Percentiles rank a stretch among this genome's conserved stretches.
These are phyloP conservation scores for Epinotia ramella DNA, from an alignment of 2,888 invertebrate genomes.

Conservation along the genomic window DNA sequence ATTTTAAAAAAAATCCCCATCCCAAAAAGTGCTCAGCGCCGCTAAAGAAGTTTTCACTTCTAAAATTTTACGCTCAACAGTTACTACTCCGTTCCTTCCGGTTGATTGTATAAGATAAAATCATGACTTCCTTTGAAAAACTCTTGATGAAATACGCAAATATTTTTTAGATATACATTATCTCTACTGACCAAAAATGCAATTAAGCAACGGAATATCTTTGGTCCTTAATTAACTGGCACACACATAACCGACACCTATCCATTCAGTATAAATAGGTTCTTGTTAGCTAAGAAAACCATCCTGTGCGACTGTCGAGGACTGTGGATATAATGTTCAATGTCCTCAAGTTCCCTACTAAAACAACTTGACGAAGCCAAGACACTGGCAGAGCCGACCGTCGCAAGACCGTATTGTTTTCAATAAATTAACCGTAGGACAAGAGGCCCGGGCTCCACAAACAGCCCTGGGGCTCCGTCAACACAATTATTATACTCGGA, in stretches of 20 bases:
- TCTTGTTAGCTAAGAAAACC: not conserved
- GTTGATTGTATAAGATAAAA: no score
- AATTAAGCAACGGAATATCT: not conserved
- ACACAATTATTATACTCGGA: slow-evolving; percentile 85
- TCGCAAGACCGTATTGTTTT: slow-evolving; percentile 71
- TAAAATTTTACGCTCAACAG: no score
- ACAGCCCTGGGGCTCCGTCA: slow-evolving; percentile 79
- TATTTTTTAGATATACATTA: no score
- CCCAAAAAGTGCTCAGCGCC: no score
- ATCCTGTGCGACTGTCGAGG: not conserved
- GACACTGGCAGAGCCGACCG: slow-evolving; percentile 49
- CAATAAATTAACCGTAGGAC: slow-evolving; percentile 82
- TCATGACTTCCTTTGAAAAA: no score
- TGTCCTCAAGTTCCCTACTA: slow-evolving; percentile 21
- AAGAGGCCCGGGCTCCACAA: slow-evolving; percentile 71
- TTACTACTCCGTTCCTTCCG: no score
- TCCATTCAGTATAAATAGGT: not conserved
- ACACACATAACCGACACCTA: not conserved
- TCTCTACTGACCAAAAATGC: not conserved
- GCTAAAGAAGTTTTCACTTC: no score
- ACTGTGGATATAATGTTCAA: slow-evolving; percentile 19
- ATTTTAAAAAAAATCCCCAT: no score
- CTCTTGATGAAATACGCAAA: no score
- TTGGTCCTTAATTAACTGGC: not conserved
- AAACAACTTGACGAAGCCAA: slow-evolving; percentile 34